These are phyloP conservation scores for Panagrolaimus sp. DNA, from an alignment of 1,140 invertebrate genomes.

Conservation along the genomic window DNA sequence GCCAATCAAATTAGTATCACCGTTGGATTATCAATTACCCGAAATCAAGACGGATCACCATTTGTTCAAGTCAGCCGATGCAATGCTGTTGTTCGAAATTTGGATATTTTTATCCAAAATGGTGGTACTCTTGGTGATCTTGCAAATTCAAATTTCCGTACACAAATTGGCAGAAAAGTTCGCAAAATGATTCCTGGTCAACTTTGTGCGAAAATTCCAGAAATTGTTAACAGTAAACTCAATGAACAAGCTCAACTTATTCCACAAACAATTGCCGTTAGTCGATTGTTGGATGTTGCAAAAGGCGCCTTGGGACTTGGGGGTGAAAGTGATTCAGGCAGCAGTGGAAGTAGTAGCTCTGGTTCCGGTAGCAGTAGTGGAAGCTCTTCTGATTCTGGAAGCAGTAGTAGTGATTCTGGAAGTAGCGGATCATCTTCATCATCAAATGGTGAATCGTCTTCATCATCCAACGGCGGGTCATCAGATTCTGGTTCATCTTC, in stretches of 20 bases:
- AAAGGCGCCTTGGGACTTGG: not conserved
- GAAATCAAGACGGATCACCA: too few relatives aligned
- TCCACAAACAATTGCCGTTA: constrained; percentile 49
- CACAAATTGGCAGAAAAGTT: constrained; percentile 44
- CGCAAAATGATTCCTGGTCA: constrained; percentile 49
- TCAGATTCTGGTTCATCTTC: not conserved
- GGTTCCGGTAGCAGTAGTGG: too few relatives aligned
- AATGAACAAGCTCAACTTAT: constrained; percentile 46
- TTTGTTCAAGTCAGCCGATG: too few relatives aligned
- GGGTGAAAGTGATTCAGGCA: too few relatives aligned
- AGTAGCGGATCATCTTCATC: not conserved
- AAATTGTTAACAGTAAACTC: constrained; percentile 49
- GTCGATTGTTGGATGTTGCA: constrained; percentile 35
- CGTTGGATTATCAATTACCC: too few relatives aligned
- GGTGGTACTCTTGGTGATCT: too few relatives aligned
- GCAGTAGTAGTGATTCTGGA: not conserved
- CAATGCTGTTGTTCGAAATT: too few relatives aligned
- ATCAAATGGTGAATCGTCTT: not conserved
- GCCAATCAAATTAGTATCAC: too few relatives aligned
- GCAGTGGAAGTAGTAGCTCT: too few relatives aligned
- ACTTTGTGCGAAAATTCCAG: constrained; percentile 45
- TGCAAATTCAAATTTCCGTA: too few relatives aligned
- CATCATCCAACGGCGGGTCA: not conserved
- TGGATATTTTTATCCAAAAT: too few relatives aligned
- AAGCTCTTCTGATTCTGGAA: too few relatives aligned